phyloP scores from a whole-genome alignment of 2,888 invertebrate genomes.

The Cremastinae sp. region DNA sequence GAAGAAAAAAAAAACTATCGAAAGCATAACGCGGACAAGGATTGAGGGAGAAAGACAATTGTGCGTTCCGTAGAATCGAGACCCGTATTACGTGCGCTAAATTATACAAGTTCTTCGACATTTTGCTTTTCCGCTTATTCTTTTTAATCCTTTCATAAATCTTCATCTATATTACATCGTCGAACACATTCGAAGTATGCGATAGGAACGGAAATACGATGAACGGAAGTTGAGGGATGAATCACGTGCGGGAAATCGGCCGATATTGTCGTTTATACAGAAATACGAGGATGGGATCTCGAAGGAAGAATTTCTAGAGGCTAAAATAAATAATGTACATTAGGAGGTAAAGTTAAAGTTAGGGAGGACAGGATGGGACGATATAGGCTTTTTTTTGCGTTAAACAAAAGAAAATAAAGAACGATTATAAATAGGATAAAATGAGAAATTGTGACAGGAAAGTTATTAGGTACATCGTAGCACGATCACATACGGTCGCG shows the following conservation, averaged over 20 bases:
- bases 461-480: slow-evolving; percentile 72
- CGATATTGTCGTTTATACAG: slow-evolving; percentile 59
- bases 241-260: slow-evolving; percentile 18
- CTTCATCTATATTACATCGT: slow-evolving; percentile 49
- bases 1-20: slow-evolving; percentile 51
- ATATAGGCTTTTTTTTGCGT: slow-evolving; percentile 26
- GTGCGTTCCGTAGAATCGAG: slow-evolving; percentile 37
- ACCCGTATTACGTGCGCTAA: slow-evolving; percentile 58
- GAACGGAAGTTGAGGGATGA: slow-evolving; percentile 29
- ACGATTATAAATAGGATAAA: slow-evolving; percentile 50
- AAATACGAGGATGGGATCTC: slow-evolving; percentile 46
- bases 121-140: slow-evolving; percentile 27
- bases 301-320: slow-evolving; percentile 53
- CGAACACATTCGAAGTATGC: slow-evolving; percentile 31
- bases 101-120: slow-evolving; percentile 53
- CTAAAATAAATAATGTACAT: slow-evolving; percentile 58
- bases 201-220: slow-evolving; percentile 47
- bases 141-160: slow-evolving; percentile 3
- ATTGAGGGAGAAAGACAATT: slow-evolving; percentile 40
- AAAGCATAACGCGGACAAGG: slow-evolving; percentile 62
- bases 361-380: slow-evolving; percentile 15
- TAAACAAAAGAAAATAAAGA: slow-evolving; percentile 41
- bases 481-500: slow-evolving; percentile 67
- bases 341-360: slow-evolving; percentile 31
- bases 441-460: slow-evolving; percentile 56